These are phyloP conservation scores for Diprion similis DNA, from an alignment of 1,140 invertebrate genomes.

Conservation along the genomic window DNA sequence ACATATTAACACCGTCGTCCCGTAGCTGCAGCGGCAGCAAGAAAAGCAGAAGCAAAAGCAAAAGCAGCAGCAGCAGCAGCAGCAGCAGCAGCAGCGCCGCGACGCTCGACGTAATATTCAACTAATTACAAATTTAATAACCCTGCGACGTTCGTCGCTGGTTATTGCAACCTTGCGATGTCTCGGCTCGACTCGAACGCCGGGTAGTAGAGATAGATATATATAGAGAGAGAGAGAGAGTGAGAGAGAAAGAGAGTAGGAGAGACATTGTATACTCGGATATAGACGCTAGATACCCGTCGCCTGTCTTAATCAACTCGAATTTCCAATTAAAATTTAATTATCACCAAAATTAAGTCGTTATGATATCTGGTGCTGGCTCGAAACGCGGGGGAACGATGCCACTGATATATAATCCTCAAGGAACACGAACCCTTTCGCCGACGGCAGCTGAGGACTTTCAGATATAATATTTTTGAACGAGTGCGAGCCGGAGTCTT, in stretches of 20 bases:
- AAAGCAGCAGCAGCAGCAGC: too few relatives aligned
- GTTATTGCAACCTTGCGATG: slow-evolving; percentile 37
- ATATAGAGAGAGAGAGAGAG: slow-evolving; percentile 20
- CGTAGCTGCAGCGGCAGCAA: not conserved
- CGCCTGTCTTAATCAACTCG: slow-evolving; percentile 47
- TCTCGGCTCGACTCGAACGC: slow-evolving; percentile 19
- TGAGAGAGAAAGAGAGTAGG: not conserved
- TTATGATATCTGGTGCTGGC: slow-evolving; percentile 29
- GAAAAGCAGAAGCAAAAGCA: too few relatives aligned
- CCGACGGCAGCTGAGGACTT: too few relatives aligned
- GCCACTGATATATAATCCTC: not conserved
- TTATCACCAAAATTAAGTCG: slow-evolving; percentile 45
- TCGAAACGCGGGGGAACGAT: not conserved
- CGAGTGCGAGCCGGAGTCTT: too few relatives aligned
- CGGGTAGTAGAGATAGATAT: not conserved
- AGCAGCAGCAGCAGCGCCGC: slow-evolving; percentile 21
- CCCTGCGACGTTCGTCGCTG: slow-evolving; percentile 34
- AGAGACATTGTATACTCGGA: slow-evolving; percentile 20
- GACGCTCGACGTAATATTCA: slow-evolving; percentile 47
- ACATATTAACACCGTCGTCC: slow-evolving; percentile 39
- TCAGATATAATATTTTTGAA: too few relatives aligned
- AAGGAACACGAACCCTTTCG: too few relatives aligned
- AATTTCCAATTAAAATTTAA: slow-evolving; percentile 57
- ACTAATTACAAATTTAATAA: slow-evolving; percentile 56
- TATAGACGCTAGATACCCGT: slow-evolving; percentile 32